These are phyloP conservation scores for Syrista parreyssii DNA, from an alignment of 2,888 invertebrate species.

Conservation along the genomic window DNA sequence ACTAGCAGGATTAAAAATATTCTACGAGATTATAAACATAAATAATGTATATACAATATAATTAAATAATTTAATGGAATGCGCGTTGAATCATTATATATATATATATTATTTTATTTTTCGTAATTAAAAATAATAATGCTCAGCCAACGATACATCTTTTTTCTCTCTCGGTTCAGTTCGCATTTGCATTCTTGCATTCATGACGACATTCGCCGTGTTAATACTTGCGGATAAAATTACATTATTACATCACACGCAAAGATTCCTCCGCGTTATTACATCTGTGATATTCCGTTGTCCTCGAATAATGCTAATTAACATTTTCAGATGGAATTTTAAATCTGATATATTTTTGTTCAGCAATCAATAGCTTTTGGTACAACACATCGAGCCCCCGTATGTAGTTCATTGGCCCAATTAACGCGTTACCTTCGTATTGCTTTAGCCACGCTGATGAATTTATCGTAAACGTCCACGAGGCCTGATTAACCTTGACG, in stretches of 20 bases:
- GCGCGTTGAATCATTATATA: not conserved
- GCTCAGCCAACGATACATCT: not conserved
- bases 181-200: not conserved
- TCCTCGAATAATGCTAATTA: not conserved
- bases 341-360: not conserved
- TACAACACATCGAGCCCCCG: not conserved
- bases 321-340: not conserved
- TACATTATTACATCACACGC: conserved; percentile 6
- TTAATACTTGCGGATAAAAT: conserved; percentile 4
- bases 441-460: not conserved
- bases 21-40: not conserved
- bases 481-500: conserved; percentile 38
- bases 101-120: not conserved
- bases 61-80: not conserved
- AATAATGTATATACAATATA: not conserved
- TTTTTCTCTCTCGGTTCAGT: not conserved
- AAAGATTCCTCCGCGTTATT: not conserved
- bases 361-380: not conserved
- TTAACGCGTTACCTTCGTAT: not conserved
- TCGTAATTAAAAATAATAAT: not conserved
- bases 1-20: not conserved
- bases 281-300: not conserved
- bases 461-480: not conserved
- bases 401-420: not conserved
- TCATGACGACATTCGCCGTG: not conserved